Base-by-base conservation (phyloP, 2,888 invertebrate genomes). In the Drosophila flavopinicola region DNA sequence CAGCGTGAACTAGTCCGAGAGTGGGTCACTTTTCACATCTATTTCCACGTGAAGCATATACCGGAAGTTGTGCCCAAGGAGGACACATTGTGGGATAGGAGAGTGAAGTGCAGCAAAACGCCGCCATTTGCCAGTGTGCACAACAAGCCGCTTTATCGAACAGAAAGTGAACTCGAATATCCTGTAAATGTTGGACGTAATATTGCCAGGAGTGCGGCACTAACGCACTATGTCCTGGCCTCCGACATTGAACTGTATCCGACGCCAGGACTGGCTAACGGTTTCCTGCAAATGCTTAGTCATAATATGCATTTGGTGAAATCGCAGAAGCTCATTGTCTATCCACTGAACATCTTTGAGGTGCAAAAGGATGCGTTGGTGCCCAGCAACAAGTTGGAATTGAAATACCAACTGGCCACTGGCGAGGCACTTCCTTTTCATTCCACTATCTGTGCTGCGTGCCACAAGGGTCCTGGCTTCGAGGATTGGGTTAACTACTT, bases 231-330 rank as follows among this genome's bases (percentile, higher is more conserved):
- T 89, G 93, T 97, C 17, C 92, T 97, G 38, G 94, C 96, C 6
- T 96, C 96, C 41, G 97, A 97, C 88, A 96, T 97, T 75, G 97
- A 97, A 90, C 93, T 97, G 29, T 96, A 96, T 90, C 97, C 97
- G 42, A 95, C 94, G 90, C 94, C 95, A 3, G 93, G 94, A 69
- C 91, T 97, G 70, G 94, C 95, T 39, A 92, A 93, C 0, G 93
- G 94, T 85, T 97, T 97, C 91, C 91, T 97, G 61, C 93, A 94
- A 72, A 95, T 97, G 95, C 93, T 96, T 33, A 93, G 94, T 6
- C 92, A 93, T 69, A 94, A 94, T 77, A 91, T 90, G 48, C 92
- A 74, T 92, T 92, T 4, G 93, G 91, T 69, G 1, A 23, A 32
- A 3, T 5, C 17, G 0, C 2, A 30, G 0, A 6, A 2, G 0